Base-by-base conservation (phyloP, 1,140 invertebrate genomes). In the Trichonephila inaurata region DNA sequence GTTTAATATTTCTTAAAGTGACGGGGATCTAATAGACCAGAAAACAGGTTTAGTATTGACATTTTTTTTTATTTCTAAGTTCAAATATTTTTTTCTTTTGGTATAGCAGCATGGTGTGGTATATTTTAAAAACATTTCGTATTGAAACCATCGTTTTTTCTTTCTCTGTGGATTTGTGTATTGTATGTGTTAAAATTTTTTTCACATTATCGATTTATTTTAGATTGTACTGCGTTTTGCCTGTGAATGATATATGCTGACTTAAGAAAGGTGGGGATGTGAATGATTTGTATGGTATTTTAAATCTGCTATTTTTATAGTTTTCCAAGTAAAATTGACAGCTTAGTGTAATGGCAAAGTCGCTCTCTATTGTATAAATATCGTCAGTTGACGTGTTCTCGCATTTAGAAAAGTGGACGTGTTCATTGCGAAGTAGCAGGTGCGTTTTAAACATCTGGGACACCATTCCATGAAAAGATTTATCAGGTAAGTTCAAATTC, bases 311-410 rank as follows among this genome's bases (percentile, higher is more conserved):
- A 28, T 77, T 33, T 77, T 77, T 77, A 40, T 77, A 77, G 72
- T 77, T 77, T 40, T 40, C 72, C 24, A 77, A 77, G 72, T 33
- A 77, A 40, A 21, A 64, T 19, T 64, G 62, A 33, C 72, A 40
- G 72, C 72, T 77, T 33, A 40, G 24, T 77, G 72, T 77, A 77
- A 40, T 77, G 28, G 24, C n/a, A 69, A 66, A 69, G 66, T 69
- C 33, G 72, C 72, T 19, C 28, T 24, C 10, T 51, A 10, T 51
- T 5, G 51, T 51, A 51, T 51, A 51, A 51, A 51, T 51, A 10
- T 51, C 19, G 7, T 69, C 66, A 28, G 12, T 21, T 24, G 40
- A 77, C 18, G 72, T 18, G 62, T 18, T 64, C 18, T 21, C 61
- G 21, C 62, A 33, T 77, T 77, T 2, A 18, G 28, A 33, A 77